Conservation (phyloP, 2,113 vertebrate species). For the Chloropsis cyanopogon region DNA sequence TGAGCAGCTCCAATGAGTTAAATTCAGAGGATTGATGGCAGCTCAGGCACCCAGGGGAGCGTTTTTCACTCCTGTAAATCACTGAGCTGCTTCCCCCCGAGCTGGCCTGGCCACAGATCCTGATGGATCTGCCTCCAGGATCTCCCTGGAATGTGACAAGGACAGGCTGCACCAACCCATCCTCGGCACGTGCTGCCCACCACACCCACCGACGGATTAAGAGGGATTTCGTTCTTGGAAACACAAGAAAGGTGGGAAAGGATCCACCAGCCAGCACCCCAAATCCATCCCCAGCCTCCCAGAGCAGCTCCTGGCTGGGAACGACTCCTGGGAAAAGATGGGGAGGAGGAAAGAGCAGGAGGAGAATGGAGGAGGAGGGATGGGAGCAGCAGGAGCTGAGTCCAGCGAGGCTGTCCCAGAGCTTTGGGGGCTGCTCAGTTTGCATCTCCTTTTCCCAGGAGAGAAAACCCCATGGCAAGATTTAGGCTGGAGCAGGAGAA, state of each 20-base stretch:
- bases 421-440: accelerated
- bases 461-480: not conserved
- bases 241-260: not conserved
- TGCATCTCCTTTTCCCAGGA: not conserved
- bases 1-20: not conserved
- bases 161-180: accelerated
- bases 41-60: not conserved
- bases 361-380: not conserved
- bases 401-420: accelerated
- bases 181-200: accelerated
- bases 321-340: not conserved
- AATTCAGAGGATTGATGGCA: not conserved
- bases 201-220: accelerated
- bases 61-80: not conserved
- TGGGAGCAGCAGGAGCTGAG: not conserved
- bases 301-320: accelerated
- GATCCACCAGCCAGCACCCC: accelerated
- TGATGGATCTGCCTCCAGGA: not conserved
- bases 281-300: not conserved
- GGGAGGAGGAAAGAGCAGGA: not conserved
- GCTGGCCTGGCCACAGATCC: not conserved
- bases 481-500: not conserved
- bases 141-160: not conserved
- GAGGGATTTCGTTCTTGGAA: not conserved
- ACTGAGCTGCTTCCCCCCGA: not conserved